These are phyloP conservation scores for Venturia canescens DNA, from an alignment of 1,140 invertebrate species.

Conservation along the genomic window DNA sequence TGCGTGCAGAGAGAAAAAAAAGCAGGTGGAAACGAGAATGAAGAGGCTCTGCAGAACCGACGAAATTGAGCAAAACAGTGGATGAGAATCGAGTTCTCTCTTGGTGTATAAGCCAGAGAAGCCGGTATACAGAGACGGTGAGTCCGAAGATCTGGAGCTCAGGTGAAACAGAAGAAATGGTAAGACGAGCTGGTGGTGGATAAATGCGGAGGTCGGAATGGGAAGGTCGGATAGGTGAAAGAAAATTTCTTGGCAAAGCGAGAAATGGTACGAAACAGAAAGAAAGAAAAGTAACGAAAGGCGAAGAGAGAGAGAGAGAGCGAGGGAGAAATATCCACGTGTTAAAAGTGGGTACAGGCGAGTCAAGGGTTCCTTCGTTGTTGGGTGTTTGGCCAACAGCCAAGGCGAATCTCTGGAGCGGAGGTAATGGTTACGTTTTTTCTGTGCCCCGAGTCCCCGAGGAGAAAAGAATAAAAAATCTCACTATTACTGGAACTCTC, in stretches of 20 bases:
- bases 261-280: neutral
- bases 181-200: slow-evolving; percentile 14
- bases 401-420: slow-evolving; percentile 51
- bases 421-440: slow-evolving; percentile 37
- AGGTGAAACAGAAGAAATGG: slow-evolving; percentile 43
- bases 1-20: slow-evolving; percentile 29
- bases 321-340: neutral
- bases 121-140: neutral
- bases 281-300: neutral
- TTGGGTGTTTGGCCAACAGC: slow-evolving; percentile 67
- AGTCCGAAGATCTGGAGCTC: slow-evolving; percentile 5
- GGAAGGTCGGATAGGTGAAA: slow-evolving; percentile 24
- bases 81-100: slow-evolving; percentile 23
- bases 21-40: neutral
- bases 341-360: slow-evolving; percentile 58
- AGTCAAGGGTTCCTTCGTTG: slow-evolving; percentile 67
- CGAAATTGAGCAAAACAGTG: slow-evolving; percentile 33
- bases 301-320: neutral
- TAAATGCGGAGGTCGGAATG: neutral
- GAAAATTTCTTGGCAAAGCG: slow-evolving; percentile 25
- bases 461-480: slow-evolving; percentile 17
- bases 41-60: slow-evolving; percentile 23
- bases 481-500: slow-evolving; percentile 3
- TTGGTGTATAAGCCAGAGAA: neutral
- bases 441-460: neutral